A percentile compares a stretch with the other conserved stretches of the same genome.
These are phyloP conservation scores for Drosophila punjabiensis DNA, from an alignment of 1,140 invertebrate genomes.

Conservation along the genomic window DNA sequence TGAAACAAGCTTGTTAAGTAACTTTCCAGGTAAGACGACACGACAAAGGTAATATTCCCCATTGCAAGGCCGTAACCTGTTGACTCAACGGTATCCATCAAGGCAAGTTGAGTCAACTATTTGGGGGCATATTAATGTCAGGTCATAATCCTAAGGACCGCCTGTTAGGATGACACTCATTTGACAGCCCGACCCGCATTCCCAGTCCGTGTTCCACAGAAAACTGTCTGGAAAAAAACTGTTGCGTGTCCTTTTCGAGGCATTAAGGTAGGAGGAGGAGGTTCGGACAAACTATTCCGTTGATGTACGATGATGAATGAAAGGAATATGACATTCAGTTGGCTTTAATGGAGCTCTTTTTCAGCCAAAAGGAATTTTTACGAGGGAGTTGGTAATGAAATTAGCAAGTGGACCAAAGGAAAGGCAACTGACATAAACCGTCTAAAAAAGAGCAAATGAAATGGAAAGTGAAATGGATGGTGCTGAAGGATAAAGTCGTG, in stretches of 20 bases:
- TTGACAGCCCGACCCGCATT: constrained; percentile 9
- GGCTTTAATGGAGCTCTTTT: constrained; percentile 23
- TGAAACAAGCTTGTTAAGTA: constrained; percentile 21
- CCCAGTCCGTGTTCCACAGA: constrained; percentile 10
- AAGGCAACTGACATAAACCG: constrained; percentile 14
- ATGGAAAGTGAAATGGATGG: constrained; percentile 33
- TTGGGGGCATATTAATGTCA: constrained; percentile 46
- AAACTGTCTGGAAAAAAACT: constrained; percentile 24
- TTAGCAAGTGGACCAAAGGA: constrained; percentile 28
- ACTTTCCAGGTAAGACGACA: constrained; percentile 8
- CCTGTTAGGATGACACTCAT: constrained; percentile 44
- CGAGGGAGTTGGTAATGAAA: constrained; percentile 26
- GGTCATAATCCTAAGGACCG: constrained; percentile 44
- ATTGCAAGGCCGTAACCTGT: constrained; percentile 25
- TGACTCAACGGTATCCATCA: constrained; percentile 33
- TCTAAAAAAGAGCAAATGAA: constrained; percentile 36
- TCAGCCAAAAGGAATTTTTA: constrained; percentile 7
- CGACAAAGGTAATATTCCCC: constrained; percentile 3
- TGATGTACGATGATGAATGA: constrained; percentile 44
- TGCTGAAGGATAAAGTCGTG: constrained; percentile 36
- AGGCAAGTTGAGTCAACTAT: constrained; percentile 38
- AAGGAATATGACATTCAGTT: constrained; percentile 29
- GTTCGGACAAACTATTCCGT: constrained; percentile 25
- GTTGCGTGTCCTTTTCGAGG: constrained; percentile 38
- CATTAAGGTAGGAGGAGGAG: constrained; percentile 1